phyloP scores from a whole-genome alignment of 1,140 invertebrate species.

The Magallana angulata region DNA sequence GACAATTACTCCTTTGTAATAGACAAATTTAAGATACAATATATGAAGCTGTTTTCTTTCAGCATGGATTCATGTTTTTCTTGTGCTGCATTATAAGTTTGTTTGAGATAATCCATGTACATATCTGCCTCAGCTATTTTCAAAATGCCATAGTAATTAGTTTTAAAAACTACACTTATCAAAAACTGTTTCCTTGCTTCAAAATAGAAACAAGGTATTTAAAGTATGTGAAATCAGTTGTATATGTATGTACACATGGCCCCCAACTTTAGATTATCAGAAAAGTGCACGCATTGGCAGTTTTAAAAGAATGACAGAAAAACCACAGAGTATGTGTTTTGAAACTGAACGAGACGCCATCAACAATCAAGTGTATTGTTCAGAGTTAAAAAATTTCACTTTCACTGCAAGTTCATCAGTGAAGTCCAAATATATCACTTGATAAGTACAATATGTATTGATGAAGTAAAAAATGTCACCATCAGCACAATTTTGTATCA shows the following conservation, averaged over 20 bases:
- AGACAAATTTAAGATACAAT: neutral
- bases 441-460: too few relatives aligned
- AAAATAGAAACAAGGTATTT: constrained; percentile 17
- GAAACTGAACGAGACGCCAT: neutral
- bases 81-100: too few relatives aligned
- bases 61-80: too few relatives aligned
- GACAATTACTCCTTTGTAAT: too few relatives aligned
- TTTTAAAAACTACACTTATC: constrained; percentile 16
- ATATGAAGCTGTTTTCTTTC: neutral
- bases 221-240: constrained; percentile 6
- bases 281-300: constrained; percentile 16
- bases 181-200: constrained; percentile 13
- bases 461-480: too few relatives aligned
- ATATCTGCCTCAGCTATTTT: neutral
- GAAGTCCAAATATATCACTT: neutral
- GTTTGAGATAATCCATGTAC: neutral
- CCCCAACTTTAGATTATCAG: constrained; percentile 6
- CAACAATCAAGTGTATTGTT: neutral
- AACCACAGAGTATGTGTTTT: neutral
- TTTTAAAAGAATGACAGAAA: neutral
- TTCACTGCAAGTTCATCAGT: neutral
- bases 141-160: constrained; percentile 28
- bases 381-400: neutral
- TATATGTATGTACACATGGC: constrained; percentile 30
- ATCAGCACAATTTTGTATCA: too few relatives aligned